Evolutionary conservation across 2,797 vertebrate species (phyloP).

Genomic region (Jordanella pulchra): DNA sequence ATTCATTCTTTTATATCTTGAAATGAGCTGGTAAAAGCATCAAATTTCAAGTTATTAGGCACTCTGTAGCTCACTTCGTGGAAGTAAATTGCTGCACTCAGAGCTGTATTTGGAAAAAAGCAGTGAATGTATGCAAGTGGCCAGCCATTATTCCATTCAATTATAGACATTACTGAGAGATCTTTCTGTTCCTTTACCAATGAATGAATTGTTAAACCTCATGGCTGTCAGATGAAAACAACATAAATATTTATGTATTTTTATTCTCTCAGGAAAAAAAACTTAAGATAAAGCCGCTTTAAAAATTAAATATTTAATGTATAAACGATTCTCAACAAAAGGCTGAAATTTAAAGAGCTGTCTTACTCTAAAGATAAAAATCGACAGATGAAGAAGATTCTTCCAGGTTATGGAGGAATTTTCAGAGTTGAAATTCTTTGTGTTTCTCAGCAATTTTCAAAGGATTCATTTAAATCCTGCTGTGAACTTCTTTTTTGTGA

Average conservation of each 20-base stretch:
- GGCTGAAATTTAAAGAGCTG: neutral
- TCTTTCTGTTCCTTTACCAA: neutral
- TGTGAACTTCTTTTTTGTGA: neutral
- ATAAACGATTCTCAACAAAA: neutral
- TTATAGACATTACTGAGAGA: neutral
- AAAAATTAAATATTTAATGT: neutral
- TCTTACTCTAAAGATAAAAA: neutral
- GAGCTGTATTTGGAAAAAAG: neutral
- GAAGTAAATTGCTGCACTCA: neutral
- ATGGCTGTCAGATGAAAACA: neutral
- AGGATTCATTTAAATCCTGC: neutral
- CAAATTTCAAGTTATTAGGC: neutral
- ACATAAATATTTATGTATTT: too few species aligned
- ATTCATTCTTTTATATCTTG: neutral
- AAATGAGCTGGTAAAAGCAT: neutral
- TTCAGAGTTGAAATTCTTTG: neutral
- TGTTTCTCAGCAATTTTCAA: neutral
- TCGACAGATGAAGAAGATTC: neutral
- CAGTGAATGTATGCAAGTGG: neutral
- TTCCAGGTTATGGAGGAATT: too few species aligned
- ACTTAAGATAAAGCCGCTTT: neutral
- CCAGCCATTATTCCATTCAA: neutral
- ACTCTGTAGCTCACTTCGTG: neutral
- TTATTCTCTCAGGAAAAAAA: neutral
- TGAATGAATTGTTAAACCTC: neutral